Percentiles rank a stretch among this genome's conserved stretches.
Evolutionary conservation across 2,888 invertebrate species (phyloP).

Genomic region (Venusia cambrica): DNA sequence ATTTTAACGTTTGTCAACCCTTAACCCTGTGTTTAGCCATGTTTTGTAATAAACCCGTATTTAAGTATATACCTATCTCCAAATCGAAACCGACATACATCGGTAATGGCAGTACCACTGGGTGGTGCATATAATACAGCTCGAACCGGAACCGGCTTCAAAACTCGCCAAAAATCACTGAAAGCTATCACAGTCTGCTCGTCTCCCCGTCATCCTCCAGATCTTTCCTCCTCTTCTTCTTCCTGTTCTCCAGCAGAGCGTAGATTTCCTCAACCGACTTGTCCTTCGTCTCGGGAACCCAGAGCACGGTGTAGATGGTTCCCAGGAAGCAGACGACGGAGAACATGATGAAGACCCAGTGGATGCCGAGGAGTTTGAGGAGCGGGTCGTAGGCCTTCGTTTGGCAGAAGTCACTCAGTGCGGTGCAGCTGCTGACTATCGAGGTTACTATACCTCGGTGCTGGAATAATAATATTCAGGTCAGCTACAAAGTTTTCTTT

Average conservation of each 20-base stretch:
- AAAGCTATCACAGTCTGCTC: slow-evolving; percentile 53
- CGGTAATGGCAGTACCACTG: too few species aligned
- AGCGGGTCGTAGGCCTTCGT: slow-evolving; percentile 72
- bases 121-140: too few species aligned
- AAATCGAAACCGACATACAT: too few species aligned
- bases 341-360: slow-evolving; percentile 74
- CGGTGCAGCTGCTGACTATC: slow-evolving; percentile 65
- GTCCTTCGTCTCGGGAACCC: slow-evolving; percentile 72
- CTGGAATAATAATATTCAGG: slow-evolving; percentile 50
- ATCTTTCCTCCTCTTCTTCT: slow-evolving; percentile 67
- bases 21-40: too few species aligned
- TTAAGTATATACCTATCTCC: too few species aligned
- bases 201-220: slow-evolving; percentile 53
- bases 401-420: slow-evolving; percentile 71
- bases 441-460: slow-evolving; percentile 73
- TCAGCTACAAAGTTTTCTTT: too few species aligned
- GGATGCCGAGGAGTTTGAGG: slow-evolving; percentile 67
- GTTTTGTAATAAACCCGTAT: too few species aligned
- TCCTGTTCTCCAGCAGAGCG: slow-evolving; percentile 55
- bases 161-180: slow-evolving; percentile 1
- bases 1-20: too few species aligned
- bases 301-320: slow-evolving; percentile 64
- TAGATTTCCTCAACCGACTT: slow-evolving; percentile 67
- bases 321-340: slow-evolving; percentile 62
- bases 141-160: too few species aligned